Conservation (phyloP, 2,113 vertebrate species). For the Talpa occidentalis region DNA sequence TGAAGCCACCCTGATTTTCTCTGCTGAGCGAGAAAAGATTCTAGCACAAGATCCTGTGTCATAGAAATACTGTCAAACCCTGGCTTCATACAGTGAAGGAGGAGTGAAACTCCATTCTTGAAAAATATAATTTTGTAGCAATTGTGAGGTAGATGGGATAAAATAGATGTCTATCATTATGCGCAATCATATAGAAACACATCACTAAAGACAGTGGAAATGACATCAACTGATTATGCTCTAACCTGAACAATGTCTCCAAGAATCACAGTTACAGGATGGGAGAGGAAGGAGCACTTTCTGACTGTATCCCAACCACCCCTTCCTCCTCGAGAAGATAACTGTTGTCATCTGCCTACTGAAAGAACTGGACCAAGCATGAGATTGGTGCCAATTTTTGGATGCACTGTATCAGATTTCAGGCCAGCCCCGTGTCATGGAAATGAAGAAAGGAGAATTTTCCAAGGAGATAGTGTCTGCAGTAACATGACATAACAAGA, state of each 20-base stretch:
- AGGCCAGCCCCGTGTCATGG: not conserved
- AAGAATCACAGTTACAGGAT: not conserved
- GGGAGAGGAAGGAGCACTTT: not conserved
- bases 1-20: not conserved
- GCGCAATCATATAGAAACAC: not conserved
- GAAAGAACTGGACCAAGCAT: not conserved
- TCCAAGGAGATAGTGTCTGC: not conserved
- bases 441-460: slow-evolving; percentile 50
- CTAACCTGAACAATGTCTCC: not conserved
- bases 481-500: slow-evolving; percentile 2
- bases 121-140: not conserved
- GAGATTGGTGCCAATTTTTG: not conserved
- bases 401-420: slow-evolving; percentile 20
- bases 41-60: not conserved
- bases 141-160: not conserved
- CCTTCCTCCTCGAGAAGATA: rapidly evolving
- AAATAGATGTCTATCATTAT: not conserved
- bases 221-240: not conserved
- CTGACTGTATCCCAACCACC: not conserved
- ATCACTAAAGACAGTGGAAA: not conserved
- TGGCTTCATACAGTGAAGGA: not conserved
- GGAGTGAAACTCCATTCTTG: not conserved
- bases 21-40: not conserved
- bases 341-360: not conserved
- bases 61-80: not conserved